Evolutionary conservation across 2,888 invertebrate species (phyloP).

Genomic region (Gymnocheta viridis): DNA sequence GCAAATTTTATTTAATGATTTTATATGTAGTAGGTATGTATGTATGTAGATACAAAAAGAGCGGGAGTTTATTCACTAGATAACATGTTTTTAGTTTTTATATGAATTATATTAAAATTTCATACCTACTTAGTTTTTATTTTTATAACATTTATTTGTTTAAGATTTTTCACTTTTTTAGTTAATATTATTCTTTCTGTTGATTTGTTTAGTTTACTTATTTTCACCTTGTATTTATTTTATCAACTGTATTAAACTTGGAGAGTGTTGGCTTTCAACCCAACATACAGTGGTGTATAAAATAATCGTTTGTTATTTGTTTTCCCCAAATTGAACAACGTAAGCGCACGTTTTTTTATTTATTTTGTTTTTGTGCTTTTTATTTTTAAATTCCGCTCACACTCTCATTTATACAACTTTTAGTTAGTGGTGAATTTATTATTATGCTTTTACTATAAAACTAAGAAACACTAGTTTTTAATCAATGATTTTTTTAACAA

Average conservation of each 20-base stretch:
- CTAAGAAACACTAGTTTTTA: constrained; percentile 49
- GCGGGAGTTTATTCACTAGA: constrained; percentile 34
- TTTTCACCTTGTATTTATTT: constrained; percentile 32
- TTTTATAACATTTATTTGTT: neutral
- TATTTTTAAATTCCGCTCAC: constrained; percentile 49
- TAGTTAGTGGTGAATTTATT: constrained; percentile 61
- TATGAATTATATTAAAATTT: neutral
- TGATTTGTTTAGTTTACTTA: constrained; percentile 19
- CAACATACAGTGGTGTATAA: constrained; percentile 47
- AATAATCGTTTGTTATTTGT: constrained; percentile 42
- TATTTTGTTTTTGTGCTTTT: constrained; percentile 23
- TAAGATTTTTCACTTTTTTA: neutral
- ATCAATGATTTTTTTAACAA: constrained; percentile 66
- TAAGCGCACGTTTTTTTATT: constrained; percentile 76
- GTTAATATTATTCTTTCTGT: neutral
- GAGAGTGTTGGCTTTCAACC: constrained; percentile 5
- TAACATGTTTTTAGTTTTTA: neutral
- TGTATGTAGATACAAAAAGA: constrained; percentile 38
- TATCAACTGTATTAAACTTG: neutral
- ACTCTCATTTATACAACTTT: constrained; percentile 35
- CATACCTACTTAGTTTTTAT: neutral
- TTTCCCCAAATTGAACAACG: constrained; percentile 69
- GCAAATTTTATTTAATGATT: constrained; percentile 3
- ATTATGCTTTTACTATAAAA: constrained; percentile 54
- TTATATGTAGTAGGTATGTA: too few relatives aligned